Evolutionary conservation across 2,113 vertebrate species (phyloP).

Genomic region (Dunckerocampus dactyliophorus): DNA sequence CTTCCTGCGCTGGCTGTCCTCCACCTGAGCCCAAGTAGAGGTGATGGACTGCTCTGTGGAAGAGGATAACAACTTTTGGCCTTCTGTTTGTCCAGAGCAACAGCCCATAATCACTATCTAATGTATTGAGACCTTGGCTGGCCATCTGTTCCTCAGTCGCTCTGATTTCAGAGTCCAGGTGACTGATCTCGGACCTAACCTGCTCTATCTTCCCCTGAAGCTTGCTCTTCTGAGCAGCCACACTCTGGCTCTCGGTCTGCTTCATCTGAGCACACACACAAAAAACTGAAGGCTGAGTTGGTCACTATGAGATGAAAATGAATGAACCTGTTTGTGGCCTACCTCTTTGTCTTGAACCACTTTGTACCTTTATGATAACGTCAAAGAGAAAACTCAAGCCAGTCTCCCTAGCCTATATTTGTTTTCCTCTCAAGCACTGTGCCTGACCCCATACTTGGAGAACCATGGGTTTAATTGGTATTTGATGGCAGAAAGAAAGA

Average conservation of each 20-base stretch:
- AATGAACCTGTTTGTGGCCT: slow-evolving; percentile 1
- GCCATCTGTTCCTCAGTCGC: slow-evolving; percentile 72
- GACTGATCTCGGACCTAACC: slow-evolving; percentile 71
- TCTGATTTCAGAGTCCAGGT: slow-evolving; percentile 77
- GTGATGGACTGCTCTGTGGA: slow-evolving; percentile 57
- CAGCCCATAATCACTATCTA: not conserved
- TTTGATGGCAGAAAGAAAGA: too few relatives aligned
- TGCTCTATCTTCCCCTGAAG: slow-evolving; percentile 69
- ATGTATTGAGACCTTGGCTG: slow-evolving; percentile 73
- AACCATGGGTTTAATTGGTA: too few relatives aligned
- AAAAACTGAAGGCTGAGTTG: not conserved
- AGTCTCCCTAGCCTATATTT: not conserved
- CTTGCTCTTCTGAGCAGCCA: slow-evolving; percentile 62
- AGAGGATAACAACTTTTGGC: not conserved
- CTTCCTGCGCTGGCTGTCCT: slow-evolving; percentile 53
- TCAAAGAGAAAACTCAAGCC: slow-evolving; percentile 43
- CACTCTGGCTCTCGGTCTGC: slow-evolving; percentile 54
- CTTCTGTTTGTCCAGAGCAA: not conserved
- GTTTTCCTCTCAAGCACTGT: too few relatives aligned
- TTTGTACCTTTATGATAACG: slow-evolving; percentile 66
- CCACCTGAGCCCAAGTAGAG: slow-evolving; percentile 45
- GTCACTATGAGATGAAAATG: not conserved
- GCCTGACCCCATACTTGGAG: too few relatives aligned
- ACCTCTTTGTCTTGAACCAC: slow-evolving; percentile 73
- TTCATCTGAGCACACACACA: slow-evolving; percentile 48